A percentile compares a stretch with the other conserved stretches of the same genome.
These are phyloP conservation scores for Drosophila sechellia DNA, from an alignment of 1,140 invertebrate genomes.

Conservation along the genomic window DNA sequence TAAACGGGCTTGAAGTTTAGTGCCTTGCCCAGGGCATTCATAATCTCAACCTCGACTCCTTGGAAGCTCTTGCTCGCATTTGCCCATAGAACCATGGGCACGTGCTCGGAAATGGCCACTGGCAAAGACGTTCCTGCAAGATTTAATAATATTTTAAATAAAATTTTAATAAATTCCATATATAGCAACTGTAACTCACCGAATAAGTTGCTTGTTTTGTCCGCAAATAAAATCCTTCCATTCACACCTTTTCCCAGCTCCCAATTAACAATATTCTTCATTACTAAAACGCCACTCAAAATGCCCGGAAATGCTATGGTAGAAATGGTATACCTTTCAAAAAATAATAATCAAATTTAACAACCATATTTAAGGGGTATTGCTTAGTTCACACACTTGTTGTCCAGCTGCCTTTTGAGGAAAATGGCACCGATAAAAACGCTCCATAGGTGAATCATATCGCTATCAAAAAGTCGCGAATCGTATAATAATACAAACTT, in stretches of 20 bases:
- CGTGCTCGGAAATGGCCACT: constrained; percentile 89
- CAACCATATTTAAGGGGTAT: too few relatives aligned
- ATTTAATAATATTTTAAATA: too few relatives aligned
- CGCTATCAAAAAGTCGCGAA: constrained; percentile 87
- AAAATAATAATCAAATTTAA: background rate
- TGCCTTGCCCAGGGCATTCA: constrained; percentile 87
- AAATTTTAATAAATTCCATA: too few relatives aligned
- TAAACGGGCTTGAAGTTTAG: constrained; percentile 89
- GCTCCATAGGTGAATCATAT: constrained; percentile 91
- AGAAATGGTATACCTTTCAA: constrained; percentile 84
- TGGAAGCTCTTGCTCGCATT: constrained; percentile 84
- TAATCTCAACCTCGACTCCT: constrained; percentile 89
- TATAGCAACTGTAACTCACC: constrained; percentile 46
- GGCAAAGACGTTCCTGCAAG: constrained; percentile 85
- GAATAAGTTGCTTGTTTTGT: constrained; percentile 55
- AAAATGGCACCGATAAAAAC: constrained; percentile 91
- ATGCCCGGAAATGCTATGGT: constrained; percentile 89
- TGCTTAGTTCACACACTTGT: constrained; percentile 31
- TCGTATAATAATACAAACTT: constrained; percentile 90
- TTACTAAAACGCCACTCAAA: constrained; percentile 57
- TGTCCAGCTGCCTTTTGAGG: constrained; percentile 73
- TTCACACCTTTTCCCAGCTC: constrained; percentile 39
- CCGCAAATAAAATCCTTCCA: constrained; percentile 41
- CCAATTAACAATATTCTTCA: constrained; percentile 58
- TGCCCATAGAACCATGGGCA: constrained; percentile 87